These are phyloP conservation scores for Cheirogaleus major DNA, from an alignment of 2,797 vertebrate genomes.

Conservation along the genomic window DNA sequence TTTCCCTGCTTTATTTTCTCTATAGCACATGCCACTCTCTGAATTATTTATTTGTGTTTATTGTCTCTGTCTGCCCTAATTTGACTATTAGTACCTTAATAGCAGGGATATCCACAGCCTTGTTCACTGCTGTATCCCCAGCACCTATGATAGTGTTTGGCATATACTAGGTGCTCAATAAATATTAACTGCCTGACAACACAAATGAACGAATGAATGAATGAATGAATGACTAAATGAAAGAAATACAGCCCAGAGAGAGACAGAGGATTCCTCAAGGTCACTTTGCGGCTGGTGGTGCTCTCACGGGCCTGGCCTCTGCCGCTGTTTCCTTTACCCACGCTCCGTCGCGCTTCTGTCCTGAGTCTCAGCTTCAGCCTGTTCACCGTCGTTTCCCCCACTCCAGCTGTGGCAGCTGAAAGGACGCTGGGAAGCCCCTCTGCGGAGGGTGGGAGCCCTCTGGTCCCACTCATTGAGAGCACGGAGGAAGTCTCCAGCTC, in stretches of 20 bases:
- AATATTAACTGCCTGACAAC: background rate
- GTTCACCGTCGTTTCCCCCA: background rate
- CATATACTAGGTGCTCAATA: background rate
- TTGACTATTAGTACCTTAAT: background rate
- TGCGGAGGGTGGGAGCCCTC: background rate
- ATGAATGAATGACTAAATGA: background rate
- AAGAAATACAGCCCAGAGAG: background rate
- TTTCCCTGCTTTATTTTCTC: background rate
- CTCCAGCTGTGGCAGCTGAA: background rate
- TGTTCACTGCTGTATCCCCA: background rate
- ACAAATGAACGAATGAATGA: background rate
- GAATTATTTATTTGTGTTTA: background rate
- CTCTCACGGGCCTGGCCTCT: background rate
- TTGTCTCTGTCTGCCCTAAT: background rate
- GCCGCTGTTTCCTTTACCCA: background rate
- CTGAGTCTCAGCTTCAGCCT: background rate
- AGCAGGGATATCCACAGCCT: background rate
- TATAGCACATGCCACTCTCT: background rate
- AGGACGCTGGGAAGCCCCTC: background rate
- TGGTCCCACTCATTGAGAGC: background rate
- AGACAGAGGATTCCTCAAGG: background rate
- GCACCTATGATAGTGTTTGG: background rate
- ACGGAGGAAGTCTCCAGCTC: background rate
- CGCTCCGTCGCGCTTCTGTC: background rate
- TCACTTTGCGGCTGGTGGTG: too few relatives aligned